Evolutionary conservation across 2,797 vertebrate species (phyloP), one percentile per base, ranked within the genome.

Genomic region (Artibeus lituratus): DNA sequence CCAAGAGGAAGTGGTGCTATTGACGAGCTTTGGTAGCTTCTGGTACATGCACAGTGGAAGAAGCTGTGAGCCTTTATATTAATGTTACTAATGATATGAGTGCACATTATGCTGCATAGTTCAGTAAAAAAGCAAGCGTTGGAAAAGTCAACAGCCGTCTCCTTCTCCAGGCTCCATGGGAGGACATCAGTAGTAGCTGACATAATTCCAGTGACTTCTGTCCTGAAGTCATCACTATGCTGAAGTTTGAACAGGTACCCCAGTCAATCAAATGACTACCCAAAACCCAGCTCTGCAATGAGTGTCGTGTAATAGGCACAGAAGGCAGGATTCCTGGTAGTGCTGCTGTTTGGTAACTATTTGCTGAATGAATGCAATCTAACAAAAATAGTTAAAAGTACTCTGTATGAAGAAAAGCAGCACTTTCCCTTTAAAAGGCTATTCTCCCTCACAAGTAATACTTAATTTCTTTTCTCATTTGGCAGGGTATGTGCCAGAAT

Each of bases 341-440:
- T 51, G 6, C 1, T 44, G n/a, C 55, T 87, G 9, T 62, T 78
- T 53, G 44, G 12, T 37, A 76, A 49, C 53, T 80, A 65, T 53
- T 86, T 47, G 49, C 10, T 83, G 72, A 93, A 49, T 90, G 32
- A 93, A 49, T 86, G 44, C 39, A 76, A 37, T 74, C 11, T 88
- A 78, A 86, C 10, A 74, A 15, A 7, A 69, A 47, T n/a, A 15
- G n/a, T 78, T 37, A 49, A 49, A 57, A 44, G 32, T 82, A 10
- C 24, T 90, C 32, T 73, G 5, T 22, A 26, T 47, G 39, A 77
- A 74, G 42, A 88, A n/a, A 29, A 89, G 24, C 11, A 69, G 2
- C 19, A 59, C n/a, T 78, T 91, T 86, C 37, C 22, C 29, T 93
- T 94, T 69, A 87, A 90, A 91, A 65, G 29, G 3, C n/a, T 44